Percentiles rank a stretch among this genome's conserved stretches.
Conservation (phyloP, 2,888 invertebrate species). For the Volucella inflata region DNA sequence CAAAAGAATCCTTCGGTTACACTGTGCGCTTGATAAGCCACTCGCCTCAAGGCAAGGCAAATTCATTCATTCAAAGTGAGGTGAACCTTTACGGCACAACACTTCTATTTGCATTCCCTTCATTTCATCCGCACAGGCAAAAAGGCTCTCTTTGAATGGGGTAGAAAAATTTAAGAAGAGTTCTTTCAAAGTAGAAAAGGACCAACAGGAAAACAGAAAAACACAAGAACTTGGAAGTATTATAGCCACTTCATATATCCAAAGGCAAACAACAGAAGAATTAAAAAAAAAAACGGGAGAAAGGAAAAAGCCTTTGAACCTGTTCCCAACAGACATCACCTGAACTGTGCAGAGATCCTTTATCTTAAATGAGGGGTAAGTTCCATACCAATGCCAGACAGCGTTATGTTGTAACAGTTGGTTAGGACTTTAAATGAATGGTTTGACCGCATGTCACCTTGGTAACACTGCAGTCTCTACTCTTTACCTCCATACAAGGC, state of each 20-base stretch:
- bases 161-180: slow-evolving; percentile 3
- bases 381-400: slow-evolving; percentile 58
- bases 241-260: slow-evolving; percentile 60
- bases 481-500: slow-evolving; percentile 55
- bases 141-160: slow-evolving; percentile 39
- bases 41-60: slow-evolving; percentile 32
- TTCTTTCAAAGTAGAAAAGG: slow-evolving; percentile 46
- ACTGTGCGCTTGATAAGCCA: slow-evolving; percentile 30
- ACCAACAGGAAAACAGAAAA: neutral
- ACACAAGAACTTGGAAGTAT: slow-evolving; percentile 18
- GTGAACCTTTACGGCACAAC: slow-evolving; percentile 39
- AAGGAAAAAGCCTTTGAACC: slow-evolving; percentile 41
- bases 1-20: slow-evolving; percentile 53
- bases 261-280: slow-evolving; percentile 45
- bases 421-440: slow-evolving; percentile 11
- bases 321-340: slow-evolving; percentile 55
- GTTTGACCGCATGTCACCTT: slow-evolving; percentile 67
- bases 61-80: slow-evolving; percentile 42
- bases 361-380: slow-evolving; percentile 28
- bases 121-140: slow-evolving; percentile 40
- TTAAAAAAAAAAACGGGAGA: neutral
- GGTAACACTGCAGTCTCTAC: slow-evolving; percentile 26
- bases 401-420: slow-evolving; percentile 55
- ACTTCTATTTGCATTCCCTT: slow-evolving; percentile 31
- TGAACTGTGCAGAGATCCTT: slow-evolving; percentile 29